phyloP scores from a whole-genome alignment of 2,113 vertebrate species.

The Sturnus vulgaris region DNA sequence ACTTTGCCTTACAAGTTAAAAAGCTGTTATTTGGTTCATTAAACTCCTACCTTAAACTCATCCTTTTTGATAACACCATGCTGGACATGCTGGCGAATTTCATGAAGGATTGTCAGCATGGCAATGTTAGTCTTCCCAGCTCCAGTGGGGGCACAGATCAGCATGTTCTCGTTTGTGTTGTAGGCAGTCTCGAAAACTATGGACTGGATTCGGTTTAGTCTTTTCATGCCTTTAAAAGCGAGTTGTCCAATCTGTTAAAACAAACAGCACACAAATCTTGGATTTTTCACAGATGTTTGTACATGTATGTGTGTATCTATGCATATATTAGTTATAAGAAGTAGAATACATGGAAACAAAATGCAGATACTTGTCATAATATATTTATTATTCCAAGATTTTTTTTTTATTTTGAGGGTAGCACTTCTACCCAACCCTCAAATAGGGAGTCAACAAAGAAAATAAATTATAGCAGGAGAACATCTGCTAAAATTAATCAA shows the following conservation, averaged over 20 bases:
- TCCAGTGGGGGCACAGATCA: slow-evolving; percentile 94
- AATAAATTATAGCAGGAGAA: neutral
- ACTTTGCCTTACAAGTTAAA: slow-evolving; percentile 32
- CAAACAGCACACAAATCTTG: neutral
- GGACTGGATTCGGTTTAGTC: slow-evolving; percentile 93
- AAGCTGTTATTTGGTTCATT: slow-evolving; percentile 8
- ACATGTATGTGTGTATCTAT: accelerated
- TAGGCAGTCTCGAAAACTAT: slow-evolving; percentile 97
- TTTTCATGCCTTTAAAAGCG: slow-evolving; percentile 92
- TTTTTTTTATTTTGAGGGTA: neutral
- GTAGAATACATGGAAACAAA: neutral
- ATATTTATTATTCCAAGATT: neutral
- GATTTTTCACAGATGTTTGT: neutral
- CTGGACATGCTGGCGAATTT: slow-evolving; percentile 93
- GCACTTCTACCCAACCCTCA: neutral
- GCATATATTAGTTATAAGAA: neutral
- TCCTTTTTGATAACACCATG: slow-evolving; percentile 94
- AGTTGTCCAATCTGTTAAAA: slow-evolving; percentile 87
- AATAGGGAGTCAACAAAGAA: neutral
- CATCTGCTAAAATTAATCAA: neutral
- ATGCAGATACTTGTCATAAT: neutral
- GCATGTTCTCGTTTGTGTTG: slow-evolving; percentile 96
- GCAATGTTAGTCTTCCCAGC: slow-evolving; percentile 98
- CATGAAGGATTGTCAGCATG: slow-evolving; percentile 93
- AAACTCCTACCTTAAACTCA: slow-evolving; percentile 89